These are phyloP conservation scores for Dynastes hyllus DNA, from an alignment of 2,888 invertebrate genomes.

Conservation along the genomic window DNA sequence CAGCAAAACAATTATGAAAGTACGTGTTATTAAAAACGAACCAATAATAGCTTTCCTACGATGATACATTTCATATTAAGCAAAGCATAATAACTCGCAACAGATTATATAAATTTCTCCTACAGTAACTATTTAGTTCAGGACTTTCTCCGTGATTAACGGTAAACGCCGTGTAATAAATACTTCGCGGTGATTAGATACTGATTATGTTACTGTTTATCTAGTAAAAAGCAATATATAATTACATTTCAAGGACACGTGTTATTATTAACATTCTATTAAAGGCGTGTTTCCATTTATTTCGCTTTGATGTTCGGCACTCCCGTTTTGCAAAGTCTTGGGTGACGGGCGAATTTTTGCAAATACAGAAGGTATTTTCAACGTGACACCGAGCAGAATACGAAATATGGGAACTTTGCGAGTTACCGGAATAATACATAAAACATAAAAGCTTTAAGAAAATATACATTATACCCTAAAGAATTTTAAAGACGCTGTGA, in stretches of 20 bases:
- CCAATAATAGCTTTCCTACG: slow-evolving; percentile 9
- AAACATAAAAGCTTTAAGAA: no score
- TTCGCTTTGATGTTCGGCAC: slow-evolving; percentile 16
- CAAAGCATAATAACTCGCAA: slow-evolving; percentile 38
- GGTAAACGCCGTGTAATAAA: slow-evolving; percentile 28
- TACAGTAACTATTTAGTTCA: slow-evolving; percentile 34
- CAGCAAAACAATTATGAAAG: slow-evolving; percentile 20
- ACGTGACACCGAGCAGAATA: no score
- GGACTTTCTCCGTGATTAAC: slow-evolving; percentile 38
- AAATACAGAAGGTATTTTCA: background rate
- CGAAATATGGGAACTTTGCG: no score
- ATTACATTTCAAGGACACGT: slow-evolving; percentile 33
- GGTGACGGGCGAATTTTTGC: background rate
- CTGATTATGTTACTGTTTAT: slow-evolving; percentile 30
- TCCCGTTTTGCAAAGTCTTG: background rate
- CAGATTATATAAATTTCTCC: slow-evolving; percentile 47
- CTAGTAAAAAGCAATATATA: slow-evolving; percentile 25
- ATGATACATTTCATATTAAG: slow-evolving; percentile 38
- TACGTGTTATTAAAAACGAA: background rate
- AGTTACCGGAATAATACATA: no score
- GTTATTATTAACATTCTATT: slow-evolving; percentile 25
- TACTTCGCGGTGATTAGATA: slow-evolving; percentile 16
- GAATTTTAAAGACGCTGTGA: no score
- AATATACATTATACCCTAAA: no score
- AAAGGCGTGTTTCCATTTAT: slow-evolving; percentile 15